Conservation (phyloP, 1,140 invertebrate genomes). For the Drosophila pachea region DNA sequence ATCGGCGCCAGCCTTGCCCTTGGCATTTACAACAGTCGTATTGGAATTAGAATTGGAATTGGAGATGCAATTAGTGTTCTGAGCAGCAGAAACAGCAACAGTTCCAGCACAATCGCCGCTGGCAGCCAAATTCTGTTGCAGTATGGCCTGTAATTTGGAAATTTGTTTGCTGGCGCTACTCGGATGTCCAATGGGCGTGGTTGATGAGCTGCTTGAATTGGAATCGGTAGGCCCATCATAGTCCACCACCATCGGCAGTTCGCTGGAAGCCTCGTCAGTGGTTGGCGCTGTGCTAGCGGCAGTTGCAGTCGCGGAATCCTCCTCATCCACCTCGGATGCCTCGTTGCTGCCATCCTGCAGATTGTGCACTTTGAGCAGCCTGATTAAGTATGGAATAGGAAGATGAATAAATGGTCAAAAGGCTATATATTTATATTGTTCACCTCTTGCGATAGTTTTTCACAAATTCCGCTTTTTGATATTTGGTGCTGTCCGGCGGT, state of each 20-base stretch:
- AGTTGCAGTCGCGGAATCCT: constrained; percentile 60
- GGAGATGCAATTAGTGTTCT: background rate
- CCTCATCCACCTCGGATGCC: constrained; percentile 69
- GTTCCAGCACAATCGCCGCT: background rate
- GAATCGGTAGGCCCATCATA: constrained; percentile 68
- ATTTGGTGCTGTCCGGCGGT: constrained; percentile 80
- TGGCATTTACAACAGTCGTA: background rate
- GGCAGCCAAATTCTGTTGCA: constrained; percentile 62
- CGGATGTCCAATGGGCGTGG: constrained; percentile 29
- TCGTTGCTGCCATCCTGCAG: constrained; percentile 83
- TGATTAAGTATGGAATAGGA: constrained; percentile 54
- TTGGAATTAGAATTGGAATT: constrained; percentile 4
- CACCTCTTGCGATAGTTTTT: constrained; percentile 85
- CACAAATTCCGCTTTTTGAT: constrained; percentile 82
- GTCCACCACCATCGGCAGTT: constrained; percentile 60
- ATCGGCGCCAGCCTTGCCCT: constrained; percentile 51
- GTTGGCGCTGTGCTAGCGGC: constrained; percentile 18
- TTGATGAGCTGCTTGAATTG: constrained; percentile 63
- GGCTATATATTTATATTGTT: background rate
- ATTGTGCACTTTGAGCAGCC: constrained; percentile 85
- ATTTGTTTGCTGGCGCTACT: constrained; percentile 50
- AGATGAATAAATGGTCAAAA: background rate
- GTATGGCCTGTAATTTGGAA: constrained; percentile 72
- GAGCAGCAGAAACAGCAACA: too few species aligned
- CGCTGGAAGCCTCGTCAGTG: constrained; percentile 29